Percentiles rank a stretch among this genome's conserved stretches.
Conservation (phyloP, 2,888 invertebrate genomes). For the Bombylius discolor region DNA sequence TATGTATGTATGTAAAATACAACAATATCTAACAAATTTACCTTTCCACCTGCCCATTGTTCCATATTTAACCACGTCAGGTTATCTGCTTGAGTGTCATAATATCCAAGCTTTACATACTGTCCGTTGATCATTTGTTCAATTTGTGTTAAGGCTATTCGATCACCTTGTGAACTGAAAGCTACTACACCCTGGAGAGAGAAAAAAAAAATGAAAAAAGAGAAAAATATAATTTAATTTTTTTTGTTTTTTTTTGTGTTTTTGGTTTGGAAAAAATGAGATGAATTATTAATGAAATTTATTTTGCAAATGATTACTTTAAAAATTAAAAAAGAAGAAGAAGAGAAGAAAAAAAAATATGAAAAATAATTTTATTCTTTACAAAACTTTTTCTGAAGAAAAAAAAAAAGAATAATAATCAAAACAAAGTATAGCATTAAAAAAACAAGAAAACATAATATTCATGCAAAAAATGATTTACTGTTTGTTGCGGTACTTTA, state of each 20-base stretch:
- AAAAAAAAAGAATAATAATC: too few species aligned
- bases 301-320: not conserved
- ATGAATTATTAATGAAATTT: not conserved
- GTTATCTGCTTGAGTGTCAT: slow-evolving; percentile 90
- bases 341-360: too few species aligned
- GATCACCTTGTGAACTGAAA: slow-evolving; percentile 95
- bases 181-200: slow-evolving; percentile 78
- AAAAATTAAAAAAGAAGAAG: too few species aligned
- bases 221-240: not conserved
- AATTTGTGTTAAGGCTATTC: slow-evolving; percentile 95
- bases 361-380: too few species aligned
- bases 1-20: too few species aligned
- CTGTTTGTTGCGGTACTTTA: too few species aligned
- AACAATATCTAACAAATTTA: slow-evolving; percentile 17
- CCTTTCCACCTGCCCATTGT: slow-evolving; percentile 70
- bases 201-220: slow-evolving; percentile 16
- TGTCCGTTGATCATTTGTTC: slow-evolving; percentile 93
- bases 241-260: too few species aligned
- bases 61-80: slow-evolving; percentile 87
- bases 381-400: too few species aligned
- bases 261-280: not conserved
- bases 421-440: too few species aligned
- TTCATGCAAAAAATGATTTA: too few species aligned
- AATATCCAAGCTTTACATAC: slow-evolving; percentile 88
- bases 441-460: too few species aligned